Base-by-base conservation (phyloP, 2,797 vertebrate genomes). In the Scarus forsteni region DNA sequence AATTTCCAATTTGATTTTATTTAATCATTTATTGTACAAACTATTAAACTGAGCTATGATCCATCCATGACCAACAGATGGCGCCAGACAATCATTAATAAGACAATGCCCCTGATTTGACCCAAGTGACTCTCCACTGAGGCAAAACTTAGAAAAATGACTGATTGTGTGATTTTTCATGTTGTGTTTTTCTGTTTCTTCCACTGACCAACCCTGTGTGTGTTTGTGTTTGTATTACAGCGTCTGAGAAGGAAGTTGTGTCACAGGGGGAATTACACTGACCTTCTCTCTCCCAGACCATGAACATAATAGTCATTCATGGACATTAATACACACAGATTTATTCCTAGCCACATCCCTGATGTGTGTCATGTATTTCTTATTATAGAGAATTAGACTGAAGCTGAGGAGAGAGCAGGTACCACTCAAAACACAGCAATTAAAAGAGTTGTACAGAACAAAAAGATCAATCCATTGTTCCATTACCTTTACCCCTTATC, bases 31-130 rank as follows among this genome's bases (percentile, higher is more conserved):
- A n/a, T n/a, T n/a, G n/a, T n/a, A n/a, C n/a, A n/a, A n/a, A n/a
- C n/a, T n/a, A n/a, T n/a, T n/a, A n/a, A n/a, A n/a, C n/a, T n/a
- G n/a, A n/a, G n/a, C n/a, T n/a, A n/a, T n/a, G n/a, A n/a, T n/a
- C n/a, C 14, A 3, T 50, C 9, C 16, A 2, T 64, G 62, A 72
- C 90, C 92, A 80, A 83, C 74, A 93, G 92, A 86, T 89, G 92
- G 92, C 81, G 89, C 75, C 73, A 92, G 67, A 81, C 15, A 77
- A 79, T 85, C 80, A 89, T 59, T 7, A 48, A 80, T 83, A 36
- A 61, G 50, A 8, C 12, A 15, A 43, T 4, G 45, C 42, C 0
- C 9, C 6, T 6, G 11, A 59, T 38, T 44, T 19, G 35, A 67
- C 13, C 38, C 10, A 5, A 62, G 35, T 19, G 42, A 52, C 27